Evolutionary conservation across 2,113 vertebrate genomes (phyloP), one percentile per base, ranked within the genome.

Genomic region (Menura novaehollandiae): DNA sequence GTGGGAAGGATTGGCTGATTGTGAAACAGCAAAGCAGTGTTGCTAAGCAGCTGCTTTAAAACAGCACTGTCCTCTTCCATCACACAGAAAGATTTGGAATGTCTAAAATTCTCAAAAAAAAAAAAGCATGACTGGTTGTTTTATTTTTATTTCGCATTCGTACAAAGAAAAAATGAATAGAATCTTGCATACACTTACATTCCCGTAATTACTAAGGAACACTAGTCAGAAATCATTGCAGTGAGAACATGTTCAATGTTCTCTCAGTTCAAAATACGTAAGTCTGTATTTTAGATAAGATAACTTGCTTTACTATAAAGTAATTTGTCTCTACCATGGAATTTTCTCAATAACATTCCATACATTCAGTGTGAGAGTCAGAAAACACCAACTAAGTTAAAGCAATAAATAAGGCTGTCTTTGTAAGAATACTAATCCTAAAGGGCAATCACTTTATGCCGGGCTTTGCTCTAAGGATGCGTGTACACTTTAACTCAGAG

Each of bases 41-140:
- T 97, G 96, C 91, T 96, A 96, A 96, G 95, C 91, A 97, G 92
- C 81, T 97, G 91, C 84, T 78, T 94, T 81, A 92, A 73, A 95
- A 95, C 68, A 91, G 72, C 56, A 74, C 76, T 11, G n/a, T 88
- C 91, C 94, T 86, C 92, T 94, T 94, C 91, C 80, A 94, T 75
- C 83, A 92, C 39, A 63, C 11, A 10, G 49, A 72, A 91, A 78
- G 77, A 95, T 46, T 13, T 6, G 13, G 32, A 83, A 78, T 84
- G 91, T 79, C 77, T 93, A 81, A 89, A 85, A 93, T 85, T 80
- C 5, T 9, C 51, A 71, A 37, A 39, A 81, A 7, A 67, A 53
- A 67, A 37, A 75, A 35, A 8, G 7, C 21, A n/a, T 27, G n/a
- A 73, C 68, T 62, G 35, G 21, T 35, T 78, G 63, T 74, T 87